These are phyloP conservation scores for Eclectus roratus DNA, from an alignment of 2,113 vertebrate species.

Conservation along the genomic window DNA sequence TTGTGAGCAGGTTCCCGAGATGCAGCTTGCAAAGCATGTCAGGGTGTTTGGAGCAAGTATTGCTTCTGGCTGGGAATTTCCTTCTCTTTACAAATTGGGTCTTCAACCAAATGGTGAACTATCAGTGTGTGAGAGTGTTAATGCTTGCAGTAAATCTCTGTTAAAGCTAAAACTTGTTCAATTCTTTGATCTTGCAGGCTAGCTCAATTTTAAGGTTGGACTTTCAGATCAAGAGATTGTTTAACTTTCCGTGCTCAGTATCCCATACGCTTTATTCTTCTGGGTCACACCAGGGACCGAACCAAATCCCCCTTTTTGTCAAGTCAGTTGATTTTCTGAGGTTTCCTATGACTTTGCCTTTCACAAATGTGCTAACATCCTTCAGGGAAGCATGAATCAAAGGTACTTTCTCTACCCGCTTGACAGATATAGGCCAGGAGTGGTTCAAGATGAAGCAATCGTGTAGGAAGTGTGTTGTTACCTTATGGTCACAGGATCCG, in stretches of 20 bases:
- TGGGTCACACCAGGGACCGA: neutral
- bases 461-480: neutral
- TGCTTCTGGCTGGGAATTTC: neutral
- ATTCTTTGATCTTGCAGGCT: neutral
- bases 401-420: neutral
- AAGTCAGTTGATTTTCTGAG: neutral
- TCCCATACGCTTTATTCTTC: fast-evolving
- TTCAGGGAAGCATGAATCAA: neutral
- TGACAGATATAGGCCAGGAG: neutral
- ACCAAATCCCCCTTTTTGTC: neutral
- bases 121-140: neutral
- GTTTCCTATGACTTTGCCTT: neutral
- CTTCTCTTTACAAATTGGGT: neutral
- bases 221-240: neutral
- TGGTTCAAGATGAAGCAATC: neutral
- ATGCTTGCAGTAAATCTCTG: neutral
- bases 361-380: neutral
- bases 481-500: neutral
- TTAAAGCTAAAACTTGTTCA: neutral
- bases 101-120: neutral
- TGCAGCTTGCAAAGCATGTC: neutral
- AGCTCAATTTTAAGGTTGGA: neutral
- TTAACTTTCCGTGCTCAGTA: neutral
- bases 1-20: neutral
- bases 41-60: neutral